Conservation (phyloP, 2,888 invertebrate genomes). For the Scaptomyza flava region DNA sequence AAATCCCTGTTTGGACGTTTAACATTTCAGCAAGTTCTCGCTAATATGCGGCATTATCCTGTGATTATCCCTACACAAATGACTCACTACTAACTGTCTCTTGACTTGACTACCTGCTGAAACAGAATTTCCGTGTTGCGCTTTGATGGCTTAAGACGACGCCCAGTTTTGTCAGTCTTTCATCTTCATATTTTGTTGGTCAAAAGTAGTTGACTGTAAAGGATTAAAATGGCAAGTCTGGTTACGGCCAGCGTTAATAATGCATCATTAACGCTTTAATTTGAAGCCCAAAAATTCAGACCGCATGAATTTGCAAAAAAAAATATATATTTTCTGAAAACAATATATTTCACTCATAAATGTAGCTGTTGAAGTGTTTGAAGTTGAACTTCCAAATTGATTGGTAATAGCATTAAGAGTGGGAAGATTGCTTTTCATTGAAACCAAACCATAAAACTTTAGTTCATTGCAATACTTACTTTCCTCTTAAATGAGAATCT, state of each 20-base stretch:
- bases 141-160: constrained; percentile 42
- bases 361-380: neutral
- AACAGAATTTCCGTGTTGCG: constrained; percentile 36
- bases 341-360: constrained; percentile 8
- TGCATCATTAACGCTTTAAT: constrained; percentile 83
- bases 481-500: neutral
- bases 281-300: constrained; percentile 51
- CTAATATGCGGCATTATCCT: constrained; percentile 80
- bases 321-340: constrained; percentile 12
- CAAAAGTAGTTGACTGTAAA: constrained; percentile 73
- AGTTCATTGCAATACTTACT: no score
- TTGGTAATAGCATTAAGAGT: neutral
- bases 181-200: neutral
- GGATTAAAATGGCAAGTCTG: constrained; percentile 73
- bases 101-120: constrained; percentile 28
- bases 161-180: constrained; percentile 23
- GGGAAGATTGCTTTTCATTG: no score
- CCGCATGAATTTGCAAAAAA: constrained; percentile 70
- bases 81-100: constrained; percentile 4
- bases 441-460: no score
- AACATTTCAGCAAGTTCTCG: constrained; percentile 19
- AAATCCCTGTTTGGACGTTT: neutral
- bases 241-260: constrained; percentile 77
- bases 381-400: neutral
- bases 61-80: constrained; percentile 72